Conservation (phyloP, 2,797 vertebrate genomes). For the Crypturellus tataupa region DNA sequence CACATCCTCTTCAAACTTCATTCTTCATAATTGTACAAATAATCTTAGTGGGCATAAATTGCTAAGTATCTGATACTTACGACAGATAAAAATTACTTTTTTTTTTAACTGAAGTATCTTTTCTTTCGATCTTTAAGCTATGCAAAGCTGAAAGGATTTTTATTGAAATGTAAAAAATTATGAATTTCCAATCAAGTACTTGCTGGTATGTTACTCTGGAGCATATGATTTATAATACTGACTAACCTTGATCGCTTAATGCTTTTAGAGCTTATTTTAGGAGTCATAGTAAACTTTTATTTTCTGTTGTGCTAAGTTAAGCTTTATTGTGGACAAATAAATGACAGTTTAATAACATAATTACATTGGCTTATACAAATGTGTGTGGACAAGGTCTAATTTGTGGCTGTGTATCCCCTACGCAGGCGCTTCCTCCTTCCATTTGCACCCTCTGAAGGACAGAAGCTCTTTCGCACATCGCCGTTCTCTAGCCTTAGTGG, state of each 20-base stretch:
- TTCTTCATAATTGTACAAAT: background rate
- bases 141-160: background rate
- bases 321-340: background rate
- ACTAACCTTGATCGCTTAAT: background rate
- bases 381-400: background rate
- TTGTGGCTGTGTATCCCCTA: background rate
- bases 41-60: background rate
- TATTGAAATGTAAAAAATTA: background rate
- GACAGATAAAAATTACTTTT: background rate
- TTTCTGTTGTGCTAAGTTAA: background rate
- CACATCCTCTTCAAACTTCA: background rate
- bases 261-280: background rate
- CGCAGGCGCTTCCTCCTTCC: background rate
- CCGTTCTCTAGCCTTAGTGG: background rate
- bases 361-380: background rate
- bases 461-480: background rate
- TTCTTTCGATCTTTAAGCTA: background rate
- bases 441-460: background rate
- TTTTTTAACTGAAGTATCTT: background rate
- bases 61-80: background rate
- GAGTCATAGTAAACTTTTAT: background rate
- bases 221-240: background rate
- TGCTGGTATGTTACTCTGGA: background rate
- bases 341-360: background rate
- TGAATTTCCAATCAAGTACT: background rate